Conservation (phyloP, 2,797 vertebrate species). For the Eulemur rubriventer region DNA sequence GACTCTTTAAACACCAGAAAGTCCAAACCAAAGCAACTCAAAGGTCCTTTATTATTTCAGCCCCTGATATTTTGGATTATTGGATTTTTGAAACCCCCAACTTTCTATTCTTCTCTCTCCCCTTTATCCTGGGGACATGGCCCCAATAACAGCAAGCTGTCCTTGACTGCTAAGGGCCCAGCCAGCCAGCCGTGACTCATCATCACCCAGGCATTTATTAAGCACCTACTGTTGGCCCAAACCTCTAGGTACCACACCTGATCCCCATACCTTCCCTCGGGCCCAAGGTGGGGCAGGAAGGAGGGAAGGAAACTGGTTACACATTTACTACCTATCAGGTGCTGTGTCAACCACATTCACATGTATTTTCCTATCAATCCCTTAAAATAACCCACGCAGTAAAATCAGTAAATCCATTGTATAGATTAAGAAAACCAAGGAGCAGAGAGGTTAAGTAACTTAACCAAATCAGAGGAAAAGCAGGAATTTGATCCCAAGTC, state of each 20-base stretch:
- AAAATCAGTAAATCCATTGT: not conserved
- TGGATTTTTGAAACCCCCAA: not conserved
- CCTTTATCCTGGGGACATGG: not conserved
- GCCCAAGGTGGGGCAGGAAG: not conserved
- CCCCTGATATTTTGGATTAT: not conserved
- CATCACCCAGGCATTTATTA: not conserved
- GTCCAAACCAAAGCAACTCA: not conserved
- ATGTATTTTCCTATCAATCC: fast-evolving
- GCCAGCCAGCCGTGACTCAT: not conserved
- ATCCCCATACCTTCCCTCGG: not conserved
- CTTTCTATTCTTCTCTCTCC: not conserved
- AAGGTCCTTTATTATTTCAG: not conserved
- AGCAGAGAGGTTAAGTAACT: not conserved
- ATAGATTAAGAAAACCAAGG: not conserved
- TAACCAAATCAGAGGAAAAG: not conserved
- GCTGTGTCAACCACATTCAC: not conserved
- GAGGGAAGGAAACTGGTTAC: not conserved
- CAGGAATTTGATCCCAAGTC: not conserved
- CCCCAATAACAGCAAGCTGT: not conserved
- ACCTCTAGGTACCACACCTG: not conserved
- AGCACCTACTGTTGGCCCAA: not conserved
- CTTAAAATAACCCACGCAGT: not conserved
- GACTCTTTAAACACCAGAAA: not conserved
- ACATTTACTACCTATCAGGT: not conserved
- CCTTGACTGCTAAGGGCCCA: not conserved